A percentile compares a stretch with the other conserved stretches of the same genome.
Conservation (phyloP, 2,113 vertebrate species). For the Calyptommatus sinebrachiatus region DNA sequence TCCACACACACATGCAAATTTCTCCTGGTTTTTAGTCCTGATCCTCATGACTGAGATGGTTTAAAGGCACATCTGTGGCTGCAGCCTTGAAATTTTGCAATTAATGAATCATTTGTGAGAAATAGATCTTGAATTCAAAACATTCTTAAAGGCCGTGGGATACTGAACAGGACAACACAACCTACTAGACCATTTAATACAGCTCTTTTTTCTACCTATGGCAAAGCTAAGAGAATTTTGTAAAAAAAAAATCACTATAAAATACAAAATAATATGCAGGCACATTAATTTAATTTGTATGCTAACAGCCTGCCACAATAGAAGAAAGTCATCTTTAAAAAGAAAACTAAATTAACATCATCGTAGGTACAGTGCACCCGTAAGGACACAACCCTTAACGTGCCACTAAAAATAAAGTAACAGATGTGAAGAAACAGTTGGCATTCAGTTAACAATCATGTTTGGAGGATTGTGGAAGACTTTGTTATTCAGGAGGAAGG, state of each 20-base stretch:
- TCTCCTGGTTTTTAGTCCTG: too few relatives aligned
- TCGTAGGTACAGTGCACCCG: conserved; percentile 53
- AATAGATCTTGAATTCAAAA: conserved; percentile 55
- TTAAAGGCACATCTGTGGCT: too few relatives aligned
- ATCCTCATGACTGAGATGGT: too few relatives aligned
- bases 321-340: conserved; percentile 38
- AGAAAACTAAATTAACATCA: conserved; percentile 57
- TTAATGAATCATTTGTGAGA: conserved; percentile 48
- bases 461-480: conserved; percentile 80
- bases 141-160: conserved; percentile 52
- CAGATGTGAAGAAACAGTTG: conserved; percentile 79
- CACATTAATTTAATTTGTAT: conserved; percentile 56
- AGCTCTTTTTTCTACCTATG: conserved; percentile 55
- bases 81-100: conserved; percentile 48
- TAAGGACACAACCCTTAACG: conserved; percentile 65
- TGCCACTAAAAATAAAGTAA: conserved; percentile 38
- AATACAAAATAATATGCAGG: conserved; percentile 61
- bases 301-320: conserved; percentile 35
- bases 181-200: conserved; percentile 70
- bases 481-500: conserved; percentile 83
- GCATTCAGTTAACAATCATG: conserved; percentile 81
- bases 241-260: conserved; percentile 47
- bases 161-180: conserved; percentile 42
- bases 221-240: conserved; percentile 26
- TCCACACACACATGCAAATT: too few relatives aligned